Evolutionary conservation across 1,140 invertebrate genomes (phyloP).

Genomic region (Papilio polyxenes): DNA sequence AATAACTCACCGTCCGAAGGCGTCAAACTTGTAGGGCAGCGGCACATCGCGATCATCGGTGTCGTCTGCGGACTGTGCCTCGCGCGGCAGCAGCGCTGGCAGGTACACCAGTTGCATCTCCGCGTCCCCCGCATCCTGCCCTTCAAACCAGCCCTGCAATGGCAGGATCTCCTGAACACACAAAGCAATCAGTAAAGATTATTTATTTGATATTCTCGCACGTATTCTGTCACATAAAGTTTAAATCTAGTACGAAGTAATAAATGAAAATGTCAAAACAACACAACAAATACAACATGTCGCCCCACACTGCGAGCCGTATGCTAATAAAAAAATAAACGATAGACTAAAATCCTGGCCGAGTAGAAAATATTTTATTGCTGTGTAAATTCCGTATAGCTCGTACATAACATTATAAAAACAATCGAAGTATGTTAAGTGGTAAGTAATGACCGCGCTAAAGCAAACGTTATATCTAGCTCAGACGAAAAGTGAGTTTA

Average conservation of each 20-base stretch:
- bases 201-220: neutral
- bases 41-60: conserved; percentile 61
- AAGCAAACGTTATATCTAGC: conserved; percentile 21
- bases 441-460: conserved; percentile 33
- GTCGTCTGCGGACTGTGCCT: conserved; percentile 63
- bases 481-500: conserved; percentile 17
- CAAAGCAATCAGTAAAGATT: neutral
- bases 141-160: conserved; percentile 58
- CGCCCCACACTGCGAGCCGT: neutral
- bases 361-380: conserved; percentile 26
- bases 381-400: conserved; percentile 28
- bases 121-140: conserved; percentile 40
- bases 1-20: conserved; percentile 72
- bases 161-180: conserved; percentile 57
- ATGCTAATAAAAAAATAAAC: conserved; percentile 31
- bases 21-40: conserved; percentile 75
- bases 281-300: neutral
- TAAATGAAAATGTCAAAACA: neutral
- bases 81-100: conserved; percentile 70
- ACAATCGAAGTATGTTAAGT: conserved; percentile 36
- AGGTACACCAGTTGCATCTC: conserved; percentile 77
- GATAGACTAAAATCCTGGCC: neutral
- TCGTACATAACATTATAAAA: conserved; percentile 34
- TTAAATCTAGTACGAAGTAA: conserved; percentile 11
- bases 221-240: neutral